Conservation (phyloP, 2,113 vertebrate species). For the Barbus barbus region DNA sequence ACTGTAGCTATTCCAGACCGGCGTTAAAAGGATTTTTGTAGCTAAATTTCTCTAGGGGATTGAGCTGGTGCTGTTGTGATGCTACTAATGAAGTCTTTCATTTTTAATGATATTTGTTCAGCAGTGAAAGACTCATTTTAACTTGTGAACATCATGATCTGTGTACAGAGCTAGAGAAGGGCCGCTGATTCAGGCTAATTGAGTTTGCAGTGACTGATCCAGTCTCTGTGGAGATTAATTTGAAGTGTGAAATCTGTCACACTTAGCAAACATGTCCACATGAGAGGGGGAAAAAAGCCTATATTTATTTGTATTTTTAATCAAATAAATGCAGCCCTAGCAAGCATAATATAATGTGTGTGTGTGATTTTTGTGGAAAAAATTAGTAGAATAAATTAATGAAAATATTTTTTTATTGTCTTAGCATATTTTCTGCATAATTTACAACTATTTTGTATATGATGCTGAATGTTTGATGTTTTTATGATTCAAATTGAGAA, state of each 20-base stretch:
- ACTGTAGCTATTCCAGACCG: not conserved
- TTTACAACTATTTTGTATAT: not conserved
- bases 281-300: not conserved
- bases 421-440: not conserved
- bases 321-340: not conserved
- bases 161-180: not conserved
- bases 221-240: conserved; percentile 3
- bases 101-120: conserved; percentile 18
- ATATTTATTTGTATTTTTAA: not conserved
- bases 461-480: too few species aligned
- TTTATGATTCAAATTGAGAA: too few species aligned
- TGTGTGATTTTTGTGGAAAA: too few species aligned
- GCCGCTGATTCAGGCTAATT: conserved; percentile 3
- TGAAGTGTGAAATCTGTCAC: not conserved
- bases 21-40: conserved; percentile 7
- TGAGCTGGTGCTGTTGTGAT: not conserved
- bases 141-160: conserved; percentile 1
- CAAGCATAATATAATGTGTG: not conserved
- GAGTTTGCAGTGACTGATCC: not conserved
- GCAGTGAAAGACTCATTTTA: conserved; percentile 4
- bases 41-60: conserved; percentile 3
- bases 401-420: not conserved
- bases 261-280: not conserved
- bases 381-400: too few species aligned
- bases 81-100: conserved; percentile 29